Base-by-base conservation (phyloP, 2,797 vertebrate species). In the Gouania willdenowi region DNA sequence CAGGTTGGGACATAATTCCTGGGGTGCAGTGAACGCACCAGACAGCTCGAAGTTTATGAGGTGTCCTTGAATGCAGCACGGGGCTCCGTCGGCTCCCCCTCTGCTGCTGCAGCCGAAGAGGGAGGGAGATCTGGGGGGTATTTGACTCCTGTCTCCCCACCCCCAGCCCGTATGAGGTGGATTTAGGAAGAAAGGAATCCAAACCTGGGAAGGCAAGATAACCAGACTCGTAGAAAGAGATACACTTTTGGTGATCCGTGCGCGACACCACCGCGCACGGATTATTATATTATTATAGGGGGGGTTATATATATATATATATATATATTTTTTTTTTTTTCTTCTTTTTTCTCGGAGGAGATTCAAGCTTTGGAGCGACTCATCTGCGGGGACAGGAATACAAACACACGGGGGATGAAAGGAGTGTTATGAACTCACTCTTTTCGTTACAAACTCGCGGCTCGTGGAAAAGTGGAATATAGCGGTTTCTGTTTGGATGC, bases 81-180 rank as follows among this genome's bases (percentile, higher is more conserved):
- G 44, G 11, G 54, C 59, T 72, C 63, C 47, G 46, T 58, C n/a
- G n/a, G 14, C 66, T 42, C 63, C 42, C 39, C 12, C 2, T 26
- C 15, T n/a, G 12, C 12, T 19, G 17, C 30, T 21, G 47, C 60
- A 25, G 34, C 5, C 12, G 53, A 58, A 42, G 28, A 65, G 56
- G 70, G 66, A 52, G 64, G 43, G 53, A 27, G 22, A 16, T 6
- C 6, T 3, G 12, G 75, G 59, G 65, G 51, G 50, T 21, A 47
- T 75, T 66, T 82, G 77, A 77, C 68, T 87, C 74, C 57, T 65
- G 56, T 77, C 79, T 81, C 84, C 80, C 84, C 75, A 84, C 86
- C 88, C 87, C 77, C 87, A 86, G 74, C 47, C 64, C 32, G 28
- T 68, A 60, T 46, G 75, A 82, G 70, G 59, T 74, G 59, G 74